Evolutionary conservation across 2,888 invertebrate genomes (phyloP).

Genomic region (Heliconius sara): DNA sequence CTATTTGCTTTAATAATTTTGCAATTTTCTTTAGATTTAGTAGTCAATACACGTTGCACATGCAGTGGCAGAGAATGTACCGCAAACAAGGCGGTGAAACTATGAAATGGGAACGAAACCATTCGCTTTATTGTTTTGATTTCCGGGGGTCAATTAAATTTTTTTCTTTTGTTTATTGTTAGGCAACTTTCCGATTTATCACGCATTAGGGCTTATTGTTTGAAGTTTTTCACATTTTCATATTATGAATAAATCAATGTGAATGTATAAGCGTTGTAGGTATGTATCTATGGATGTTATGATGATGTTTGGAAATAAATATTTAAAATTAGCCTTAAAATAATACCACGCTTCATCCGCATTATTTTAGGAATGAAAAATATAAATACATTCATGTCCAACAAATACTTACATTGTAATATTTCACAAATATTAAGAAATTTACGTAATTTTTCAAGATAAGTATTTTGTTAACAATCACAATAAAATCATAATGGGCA

Average conservation of each 20-base stretch:
- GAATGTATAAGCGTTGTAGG: too few species aligned
- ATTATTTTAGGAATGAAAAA: too few species aligned
- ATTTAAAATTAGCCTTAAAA: too few species aligned
- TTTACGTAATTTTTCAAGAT: too few species aligned
- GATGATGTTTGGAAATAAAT: too few species aligned
- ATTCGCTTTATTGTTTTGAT: slow-evolving; percentile 60
- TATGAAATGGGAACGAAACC: slow-evolving; percentile 53
- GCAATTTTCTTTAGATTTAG: not conserved
- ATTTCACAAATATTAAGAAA: too few species aligned
- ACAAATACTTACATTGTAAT: too few species aligned
- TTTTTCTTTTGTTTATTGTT: slow-evolving; percentile 52
- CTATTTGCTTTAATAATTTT: not conserved
- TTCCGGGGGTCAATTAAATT: slow-evolving; percentile 58
- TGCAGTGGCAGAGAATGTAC: slow-evolving; percentile 44
- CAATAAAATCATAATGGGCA: too few species aligned
- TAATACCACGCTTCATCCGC: too few species aligned
- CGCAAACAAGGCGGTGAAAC: slow-evolving; percentile 62
- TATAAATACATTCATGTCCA: too few species aligned
- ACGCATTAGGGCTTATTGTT: slow-evolving; percentile 4
- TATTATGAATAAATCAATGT: not conserved
- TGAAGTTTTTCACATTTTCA: not conserved
- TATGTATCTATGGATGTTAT: too few species aligned
- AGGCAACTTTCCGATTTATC: slow-evolving; percentile 33
- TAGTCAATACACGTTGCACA: slow-evolving; percentile 39
- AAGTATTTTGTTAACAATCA: too few species aligned